Base-by-base conservation (phyloP, 2,113 vertebrate species). In the Octodon degus region DNA sequence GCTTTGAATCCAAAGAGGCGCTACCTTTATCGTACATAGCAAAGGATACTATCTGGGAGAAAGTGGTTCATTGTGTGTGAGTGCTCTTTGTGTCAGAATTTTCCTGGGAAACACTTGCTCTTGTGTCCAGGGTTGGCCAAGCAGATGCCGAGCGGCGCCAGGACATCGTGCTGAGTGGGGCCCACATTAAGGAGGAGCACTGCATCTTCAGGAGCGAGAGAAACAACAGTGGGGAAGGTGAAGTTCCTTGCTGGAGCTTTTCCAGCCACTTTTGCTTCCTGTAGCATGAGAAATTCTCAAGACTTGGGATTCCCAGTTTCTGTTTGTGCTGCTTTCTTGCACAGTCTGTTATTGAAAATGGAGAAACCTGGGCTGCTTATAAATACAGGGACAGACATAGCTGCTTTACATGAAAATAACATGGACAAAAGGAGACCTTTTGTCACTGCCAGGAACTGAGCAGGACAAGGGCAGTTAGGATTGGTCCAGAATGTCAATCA, bases 171-270 rank as follows among this genome's bases (percentile, higher is more conserved):
- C 97, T 99, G 94, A 99, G 99, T 12, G 99, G 99, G 14, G 99
- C 99, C 20, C 99, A 99, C 67, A 99, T 99, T 98, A 99, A 98
- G 97, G 99, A 99, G 68, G 99, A 99, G 74, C 99, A 99, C 97
- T 99, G 99, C 95, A 96, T 99, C 97, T 99, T 99, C 98, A 98
- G 99, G 91, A 99, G 99, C 0, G 99, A 99, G 98, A 99, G 99
- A 87, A 99, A 98, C 97, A 98, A 98, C 94, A 99, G 98, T 0
- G 99, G 99, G 0, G 98, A 99, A 86, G 99, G 99, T 99, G 97
- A 99, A 96, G 22, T 6, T 37, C 53, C 27, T 32, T 27, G 63
- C 55, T 34, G 37, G 58, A 14, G 53, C 74, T 37, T 90, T 53
- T 88, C 74, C 30, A 67, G 13, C 79, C 58, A 3, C 32, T 19